Evolutionary conservation across 2,797 vertebrate genomes (phyloP).

Genomic region (Crocodylus rhombifer): DNA sequence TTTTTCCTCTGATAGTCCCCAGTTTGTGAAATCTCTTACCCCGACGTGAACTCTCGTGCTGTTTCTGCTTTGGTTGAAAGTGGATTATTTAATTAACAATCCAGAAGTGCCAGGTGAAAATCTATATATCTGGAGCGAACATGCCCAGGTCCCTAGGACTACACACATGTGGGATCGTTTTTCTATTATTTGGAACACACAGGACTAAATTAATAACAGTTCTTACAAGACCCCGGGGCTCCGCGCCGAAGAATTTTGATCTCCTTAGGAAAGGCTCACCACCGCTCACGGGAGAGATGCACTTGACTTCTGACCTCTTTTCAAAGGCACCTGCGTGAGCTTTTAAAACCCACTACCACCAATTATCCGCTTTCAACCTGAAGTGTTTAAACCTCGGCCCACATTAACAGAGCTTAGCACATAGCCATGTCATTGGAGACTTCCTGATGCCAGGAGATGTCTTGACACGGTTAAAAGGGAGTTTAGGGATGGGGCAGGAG

Average conservation of each 20-base stretch:
- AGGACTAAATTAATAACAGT: conserved; percentile 88
- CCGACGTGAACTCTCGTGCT: conserved; percentile 44
- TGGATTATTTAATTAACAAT: conserved; percentile 69
- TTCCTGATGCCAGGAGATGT: conserved; percentile 89
- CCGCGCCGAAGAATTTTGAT: conserved; percentile 84
- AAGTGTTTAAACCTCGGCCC: conserved; percentile 87
- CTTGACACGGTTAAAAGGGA: conserved; percentile 86
- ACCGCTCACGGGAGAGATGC: conserved; percentile 87
- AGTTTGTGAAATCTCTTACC: background rate
- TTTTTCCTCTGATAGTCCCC: background rate
- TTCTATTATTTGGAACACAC: conserved; percentile 85
- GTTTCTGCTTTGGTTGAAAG: conserved; percentile 57
- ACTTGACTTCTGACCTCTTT: conserved; percentile 97
- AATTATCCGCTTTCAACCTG: conserved; percentile 95
- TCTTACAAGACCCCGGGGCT: conserved; percentile 85
- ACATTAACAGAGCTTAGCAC: conserved; percentile 87
- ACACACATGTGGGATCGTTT: conserved; percentile 85
- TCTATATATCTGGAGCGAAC: conserved; percentile 64
- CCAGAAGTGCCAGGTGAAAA: conserved; percentile 80
- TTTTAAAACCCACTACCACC: conserved; percentile 90
- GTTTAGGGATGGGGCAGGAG: conserved; percentile 85
- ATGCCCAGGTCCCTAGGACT: conserved; percentile 73
- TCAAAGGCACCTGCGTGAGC: conserved; percentile 91
- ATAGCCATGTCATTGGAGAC: conserved; percentile 86
- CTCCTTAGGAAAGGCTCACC: conserved; percentile 83